A percentile compares a stretch with the other conserved stretches of the same genome.
Conservation (phyloP, 2,888 invertebrate species). For the Calameuta pallipes region DNA sequence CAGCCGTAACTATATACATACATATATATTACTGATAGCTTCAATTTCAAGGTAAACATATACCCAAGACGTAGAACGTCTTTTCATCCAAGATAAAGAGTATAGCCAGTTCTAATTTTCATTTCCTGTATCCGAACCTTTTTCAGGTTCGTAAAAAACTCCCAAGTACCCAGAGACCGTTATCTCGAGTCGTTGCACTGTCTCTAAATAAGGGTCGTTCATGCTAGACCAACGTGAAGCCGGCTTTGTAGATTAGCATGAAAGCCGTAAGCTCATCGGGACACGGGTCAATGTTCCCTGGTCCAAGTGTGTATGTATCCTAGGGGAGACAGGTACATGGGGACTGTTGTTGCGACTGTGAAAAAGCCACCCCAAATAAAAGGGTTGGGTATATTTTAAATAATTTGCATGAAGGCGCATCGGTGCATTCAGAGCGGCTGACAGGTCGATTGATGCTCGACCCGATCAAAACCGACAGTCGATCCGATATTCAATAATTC, state of each 20-base stretch:
- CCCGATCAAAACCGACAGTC: constrained; percentile 43
- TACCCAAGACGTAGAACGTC: constrained; percentile 25
- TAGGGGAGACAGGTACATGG: neutral
- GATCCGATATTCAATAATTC: constrained; percentile 50
- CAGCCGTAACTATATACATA: constrained; percentile 28
- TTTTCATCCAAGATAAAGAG: too few relatives aligned
- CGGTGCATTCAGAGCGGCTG: constrained; percentile 19
- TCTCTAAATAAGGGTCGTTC: too few relatives aligned
- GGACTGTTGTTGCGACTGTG: constrained; percentile 1
- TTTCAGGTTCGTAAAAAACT: too few relatives aligned
- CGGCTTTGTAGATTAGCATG: too few relatives aligned
- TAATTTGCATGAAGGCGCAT: constrained; percentile 29
- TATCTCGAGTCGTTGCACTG: too few relatives aligned
- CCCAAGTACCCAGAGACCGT: too few relatives aligned
- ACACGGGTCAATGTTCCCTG: too few relatives aligned
- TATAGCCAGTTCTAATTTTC: too few relatives aligned
- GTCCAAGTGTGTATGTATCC: too few relatives aligned
- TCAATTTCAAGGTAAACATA: constrained; percentile 31
- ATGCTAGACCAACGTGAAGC: too few relatives aligned
- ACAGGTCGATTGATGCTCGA: constrained; percentile 31
- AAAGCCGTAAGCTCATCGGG: too few relatives aligned
- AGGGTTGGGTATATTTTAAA: constrained; percentile 33
- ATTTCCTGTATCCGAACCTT: too few relatives aligned
- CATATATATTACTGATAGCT: constrained; percentile 33
- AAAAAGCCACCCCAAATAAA: constrained; percentile 25